A percentile compares a stretch with the other conserved stretches of the same genome.
Evolutionary conservation across 2,797 vertebrate species (phyloP).

Genomic region (Zenarchopterus dispar): DNA sequence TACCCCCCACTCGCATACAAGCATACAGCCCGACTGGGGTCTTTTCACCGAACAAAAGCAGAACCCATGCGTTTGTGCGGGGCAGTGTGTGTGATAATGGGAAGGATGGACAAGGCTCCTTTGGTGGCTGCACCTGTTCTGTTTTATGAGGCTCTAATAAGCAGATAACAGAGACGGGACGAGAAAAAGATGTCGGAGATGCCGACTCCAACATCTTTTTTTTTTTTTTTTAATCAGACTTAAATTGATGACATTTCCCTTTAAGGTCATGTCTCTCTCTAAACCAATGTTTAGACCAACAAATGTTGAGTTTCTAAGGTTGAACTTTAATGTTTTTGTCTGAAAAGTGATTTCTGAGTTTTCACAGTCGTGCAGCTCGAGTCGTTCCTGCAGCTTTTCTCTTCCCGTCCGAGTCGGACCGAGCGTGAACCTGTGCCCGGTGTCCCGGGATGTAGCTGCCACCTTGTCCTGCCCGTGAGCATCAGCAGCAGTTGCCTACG

Average conservation of each 20-base stretch:
- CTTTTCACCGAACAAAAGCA: slow-evolving; percentile 80
- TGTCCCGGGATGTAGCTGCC: slow-evolving; percentile 28
- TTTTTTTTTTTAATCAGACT: slow-evolving; percentile 32
- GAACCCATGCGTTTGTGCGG: slow-evolving; percentile 73
- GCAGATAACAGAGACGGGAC: slow-evolving; percentile 58
- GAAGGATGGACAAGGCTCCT: slow-evolving; percentile 65
- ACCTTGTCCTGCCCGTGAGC: slow-evolving; percentile 37
- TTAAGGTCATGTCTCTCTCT: slow-evolving; percentile 35
- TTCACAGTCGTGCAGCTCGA: neutral
- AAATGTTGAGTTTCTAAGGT: slow-evolving; percentile 8
- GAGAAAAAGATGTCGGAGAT: slow-evolving; percentile 50
- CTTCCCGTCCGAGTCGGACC: neutral
- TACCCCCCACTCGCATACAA: slow-evolving; percentile 62
- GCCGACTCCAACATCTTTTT: slow-evolving; percentile 49
- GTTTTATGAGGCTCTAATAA: slow-evolving; percentile 83
- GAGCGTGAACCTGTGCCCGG: slow-evolving; percentile 9
- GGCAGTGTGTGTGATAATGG: slow-evolving; percentile 68
- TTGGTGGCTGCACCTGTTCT: slow-evolving; percentile 83
- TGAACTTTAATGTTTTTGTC: neutral
- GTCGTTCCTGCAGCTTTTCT: slow-evolving; percentile 3
- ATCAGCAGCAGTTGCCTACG: slow-evolving; percentile 44
- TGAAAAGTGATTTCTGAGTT: too few relatives aligned
- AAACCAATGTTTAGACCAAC: slow-evolving; percentile 12
- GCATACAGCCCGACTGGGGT: slow-evolving; percentile 71
- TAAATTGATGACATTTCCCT: slow-evolving; percentile 71